These are phyloP conservation scores for Eupithecia abbreviata DNA, from an alignment of 2,888 invertebrate species.

Conservation along the genomic window DNA sequence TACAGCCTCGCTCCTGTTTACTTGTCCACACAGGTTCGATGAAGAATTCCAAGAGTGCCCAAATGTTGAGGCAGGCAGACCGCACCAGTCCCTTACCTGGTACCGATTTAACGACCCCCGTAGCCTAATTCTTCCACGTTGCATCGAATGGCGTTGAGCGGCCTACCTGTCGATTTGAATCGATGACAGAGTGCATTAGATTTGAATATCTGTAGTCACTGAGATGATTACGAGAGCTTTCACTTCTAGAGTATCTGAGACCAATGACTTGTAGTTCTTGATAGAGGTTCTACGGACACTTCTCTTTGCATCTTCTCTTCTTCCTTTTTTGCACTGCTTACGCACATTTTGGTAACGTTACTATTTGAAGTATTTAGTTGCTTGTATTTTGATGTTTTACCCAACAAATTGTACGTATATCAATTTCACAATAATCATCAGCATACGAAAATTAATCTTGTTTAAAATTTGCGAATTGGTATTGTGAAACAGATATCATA, in stretches of 20 bases:
- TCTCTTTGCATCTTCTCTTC: slow-evolving; percentile 42
- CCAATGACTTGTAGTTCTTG: slow-evolving; percentile 46
- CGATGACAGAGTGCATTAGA: slow-evolving; percentile 69
- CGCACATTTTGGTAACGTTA: slow-evolving; percentile 63
- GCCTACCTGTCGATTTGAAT: slow-evolving; percentile 57
- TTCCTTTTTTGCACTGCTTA: slow-evolving; percentile 72
- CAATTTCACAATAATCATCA: slow-evolving; percentile 34
- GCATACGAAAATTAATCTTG: not conserved
- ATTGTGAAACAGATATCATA: slow-evolving; percentile 30
- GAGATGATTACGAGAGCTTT: slow-evolving; percentile 43
- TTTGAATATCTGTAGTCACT: slow-evolving; percentile 46
- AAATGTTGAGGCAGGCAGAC: slow-evolving; percentile 86
- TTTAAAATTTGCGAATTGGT: slow-evolving; percentile 10
- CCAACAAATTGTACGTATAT: slow-evolving; percentile 28
- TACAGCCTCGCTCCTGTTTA: slow-evolving; percentile 76
- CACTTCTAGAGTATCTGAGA: slow-evolving; percentile 40
- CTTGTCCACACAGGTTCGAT: slow-evolving; percentile 85
- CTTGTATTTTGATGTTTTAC: slow-evolving; percentile 51
- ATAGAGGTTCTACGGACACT: slow-evolving; percentile 35
- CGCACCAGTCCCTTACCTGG: slow-evolving; percentile 85
- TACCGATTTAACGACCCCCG: slow-evolving; percentile 77
- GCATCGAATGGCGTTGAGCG: slow-evolving; percentile 67
- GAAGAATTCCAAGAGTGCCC: slow-evolving; percentile 87
- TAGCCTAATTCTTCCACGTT: slow-evolving; percentile 69
- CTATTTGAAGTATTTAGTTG: slow-evolving; percentile 54